phyloP scores from a whole-genome alignment of 2,113 vertebrate genomes.

The Dipodomys ordii region DNA sequence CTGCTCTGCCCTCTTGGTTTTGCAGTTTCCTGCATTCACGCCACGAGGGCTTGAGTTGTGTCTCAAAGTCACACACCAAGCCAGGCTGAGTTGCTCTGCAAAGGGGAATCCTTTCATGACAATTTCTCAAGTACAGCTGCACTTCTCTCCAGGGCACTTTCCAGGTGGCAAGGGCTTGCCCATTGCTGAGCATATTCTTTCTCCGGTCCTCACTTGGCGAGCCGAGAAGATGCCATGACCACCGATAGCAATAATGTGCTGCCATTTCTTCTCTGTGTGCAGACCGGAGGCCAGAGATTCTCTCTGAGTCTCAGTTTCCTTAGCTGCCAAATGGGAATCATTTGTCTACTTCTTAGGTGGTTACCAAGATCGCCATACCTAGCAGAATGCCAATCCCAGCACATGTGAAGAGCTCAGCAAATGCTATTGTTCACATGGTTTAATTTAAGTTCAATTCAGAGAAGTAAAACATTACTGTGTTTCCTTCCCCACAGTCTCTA shows the following conservation, averaged over 20 bases:
- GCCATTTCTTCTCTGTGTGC: neutral
- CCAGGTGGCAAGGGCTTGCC: neutral
- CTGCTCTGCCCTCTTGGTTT: neutral
- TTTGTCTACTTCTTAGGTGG: neutral
- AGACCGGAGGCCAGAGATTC: neutral
- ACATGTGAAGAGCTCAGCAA: neutral
- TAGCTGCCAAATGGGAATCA: neutral
- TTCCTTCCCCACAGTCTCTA: neutral
- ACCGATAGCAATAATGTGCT: no score
- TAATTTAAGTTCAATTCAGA: neutral
- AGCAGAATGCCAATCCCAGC: no score
- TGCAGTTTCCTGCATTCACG: neutral
- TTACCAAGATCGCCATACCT: neutral
- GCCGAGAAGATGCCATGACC: rapidly evolving
- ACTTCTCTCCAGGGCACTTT: neutral
- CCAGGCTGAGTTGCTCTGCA: neutral
- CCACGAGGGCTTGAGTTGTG: neutral
- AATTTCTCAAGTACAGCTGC: neutral
- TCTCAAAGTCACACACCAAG: neutral
- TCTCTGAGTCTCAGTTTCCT: neutral
- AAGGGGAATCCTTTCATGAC: neutral
- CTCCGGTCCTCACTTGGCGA: neutral
- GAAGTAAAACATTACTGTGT: neutral
- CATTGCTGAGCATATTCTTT: rapidly evolving
- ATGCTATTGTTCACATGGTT: neutral